Conservation (phyloP, 2,888 invertebrate species). For the Eupithecia dodoneata region DNA sequence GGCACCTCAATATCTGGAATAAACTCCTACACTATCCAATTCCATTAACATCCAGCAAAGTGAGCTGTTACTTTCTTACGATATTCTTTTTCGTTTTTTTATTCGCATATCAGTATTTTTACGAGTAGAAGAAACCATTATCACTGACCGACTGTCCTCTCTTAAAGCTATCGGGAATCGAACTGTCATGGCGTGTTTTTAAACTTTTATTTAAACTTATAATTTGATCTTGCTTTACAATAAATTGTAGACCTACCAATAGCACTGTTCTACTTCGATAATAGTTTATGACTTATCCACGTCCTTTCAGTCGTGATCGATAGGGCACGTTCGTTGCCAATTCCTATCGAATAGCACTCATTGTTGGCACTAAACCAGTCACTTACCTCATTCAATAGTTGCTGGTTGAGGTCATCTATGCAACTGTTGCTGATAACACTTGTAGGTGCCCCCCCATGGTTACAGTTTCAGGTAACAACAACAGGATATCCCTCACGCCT, state of each 20-base stretch:
- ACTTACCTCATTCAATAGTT: slow-evolving; percentile 35
- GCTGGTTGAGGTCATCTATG: slow-evolving; percentile 42
- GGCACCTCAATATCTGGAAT: not conserved
- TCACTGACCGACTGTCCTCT: not conserved
- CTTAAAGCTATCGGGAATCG: not conserved
- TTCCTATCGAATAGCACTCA: slow-evolving; percentile 8
- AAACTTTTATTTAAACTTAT: not conserved
- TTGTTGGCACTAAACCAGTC: slow-evolving; percentile 26
- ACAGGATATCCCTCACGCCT: not conserved
- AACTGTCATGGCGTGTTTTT: not conserved
- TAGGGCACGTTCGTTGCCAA: slow-evolving; percentile 26
- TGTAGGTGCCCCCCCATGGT: not conserved
- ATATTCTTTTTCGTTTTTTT: not conserved
- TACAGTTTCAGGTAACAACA: not conserved
- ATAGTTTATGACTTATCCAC: slow-evolving; percentile 9
- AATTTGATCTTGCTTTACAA: not conserved
- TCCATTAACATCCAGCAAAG: not conserved
- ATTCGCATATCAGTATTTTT: not conserved
- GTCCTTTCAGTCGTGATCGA: slow-evolving; percentile 26
- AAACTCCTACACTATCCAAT: not conserved
- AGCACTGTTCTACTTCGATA: not conserved
- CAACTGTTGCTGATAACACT: slow-evolving; percentile 24
- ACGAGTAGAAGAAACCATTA: not conserved
- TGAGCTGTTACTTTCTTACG: too few relatives aligned
- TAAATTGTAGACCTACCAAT: not conserved